phyloP scores from a whole-genome alignment of 2,113 vertebrate genomes.

The Poecile atricapillus region DNA sequence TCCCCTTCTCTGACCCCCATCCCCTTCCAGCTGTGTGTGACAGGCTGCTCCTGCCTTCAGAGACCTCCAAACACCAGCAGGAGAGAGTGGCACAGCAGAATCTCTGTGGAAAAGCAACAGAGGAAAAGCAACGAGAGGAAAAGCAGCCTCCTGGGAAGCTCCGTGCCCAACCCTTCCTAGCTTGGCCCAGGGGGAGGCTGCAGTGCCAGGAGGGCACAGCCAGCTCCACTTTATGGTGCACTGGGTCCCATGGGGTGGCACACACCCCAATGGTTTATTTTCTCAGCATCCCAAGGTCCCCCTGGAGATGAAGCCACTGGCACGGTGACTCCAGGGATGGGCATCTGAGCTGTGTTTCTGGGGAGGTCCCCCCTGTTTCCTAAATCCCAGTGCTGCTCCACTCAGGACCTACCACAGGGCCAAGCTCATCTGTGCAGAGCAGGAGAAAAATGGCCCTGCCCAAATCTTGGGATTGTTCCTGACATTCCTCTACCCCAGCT shows the following conservation, averaged over 20 bases:
- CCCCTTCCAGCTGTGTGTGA: background rate
- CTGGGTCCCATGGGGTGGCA: background rate
- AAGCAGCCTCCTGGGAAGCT: background rate
- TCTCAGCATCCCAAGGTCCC: no score
- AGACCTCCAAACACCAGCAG: background rate
- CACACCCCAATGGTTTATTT: background rate
- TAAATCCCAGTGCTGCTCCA: background rate
- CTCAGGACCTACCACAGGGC: background rate
- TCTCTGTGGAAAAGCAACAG: background rate
- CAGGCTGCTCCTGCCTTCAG: background rate
- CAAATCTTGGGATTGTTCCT: background rate
- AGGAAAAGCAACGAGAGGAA: background rate
- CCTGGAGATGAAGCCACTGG: background rate
- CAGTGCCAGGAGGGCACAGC: background rate
- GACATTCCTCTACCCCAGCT: background rate
- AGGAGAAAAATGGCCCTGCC: background rate
- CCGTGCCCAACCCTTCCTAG: background rate
- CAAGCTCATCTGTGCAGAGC: background rate
- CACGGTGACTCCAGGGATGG: background rate
- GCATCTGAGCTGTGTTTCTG: background rate
- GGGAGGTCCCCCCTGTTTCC: background rate
- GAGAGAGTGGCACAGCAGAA: background rate
- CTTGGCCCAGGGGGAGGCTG: background rate
- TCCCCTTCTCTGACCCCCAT: background rate
- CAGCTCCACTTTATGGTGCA: background rate